phyloP scores from a whole-genome alignment of 2,797 vertebrate species.

The Acrossocheilus wenchowensis region DNA sequence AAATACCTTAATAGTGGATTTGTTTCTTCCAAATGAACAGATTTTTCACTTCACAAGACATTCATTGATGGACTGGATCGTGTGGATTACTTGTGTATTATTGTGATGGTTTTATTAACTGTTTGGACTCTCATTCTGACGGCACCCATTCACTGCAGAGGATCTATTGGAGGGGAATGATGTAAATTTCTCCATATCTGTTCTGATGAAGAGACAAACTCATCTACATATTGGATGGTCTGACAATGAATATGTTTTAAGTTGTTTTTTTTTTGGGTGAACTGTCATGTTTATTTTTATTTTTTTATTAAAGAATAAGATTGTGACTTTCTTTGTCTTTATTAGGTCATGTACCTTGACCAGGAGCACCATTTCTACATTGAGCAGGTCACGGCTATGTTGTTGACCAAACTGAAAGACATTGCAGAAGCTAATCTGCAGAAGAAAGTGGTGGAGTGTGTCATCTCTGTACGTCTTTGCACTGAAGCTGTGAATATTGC shows the following conservation, averaged over 20 bases:
- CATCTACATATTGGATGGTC: neutral
- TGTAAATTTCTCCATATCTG: neutral
- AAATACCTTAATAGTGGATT: neutral
- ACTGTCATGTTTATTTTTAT: neutral
- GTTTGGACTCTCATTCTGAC: neutral
- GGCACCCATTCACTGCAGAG: neutral
- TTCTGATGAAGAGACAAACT: neutral
- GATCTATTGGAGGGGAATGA: neutral
- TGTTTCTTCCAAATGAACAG: neutral
- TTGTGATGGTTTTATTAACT: neutral
- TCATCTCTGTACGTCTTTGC: slow-evolving; percentile 82
- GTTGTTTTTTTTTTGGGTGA: neutral
- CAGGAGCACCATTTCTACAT: slow-evolving; percentile 80
- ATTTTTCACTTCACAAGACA: neutral
- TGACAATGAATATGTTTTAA: neutral
- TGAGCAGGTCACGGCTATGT: slow-evolving; percentile 83
- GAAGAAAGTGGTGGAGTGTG: slow-evolving; percentile 83
- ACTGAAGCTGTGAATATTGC: neutral
- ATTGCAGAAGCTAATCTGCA: slow-evolving; percentile 82
- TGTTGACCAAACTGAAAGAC: slow-evolving; percentile 84
- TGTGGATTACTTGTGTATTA: neutral
- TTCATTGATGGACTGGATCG: neutral
- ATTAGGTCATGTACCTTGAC: slow-evolving; percentile 83
- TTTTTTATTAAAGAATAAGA: neutral
- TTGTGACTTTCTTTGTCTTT: neutral